Evolutionary conservation across 2,113 vertebrate genomes (phyloP).

Genomic region (Cyanoramphus novaezelandiae): DNA sequence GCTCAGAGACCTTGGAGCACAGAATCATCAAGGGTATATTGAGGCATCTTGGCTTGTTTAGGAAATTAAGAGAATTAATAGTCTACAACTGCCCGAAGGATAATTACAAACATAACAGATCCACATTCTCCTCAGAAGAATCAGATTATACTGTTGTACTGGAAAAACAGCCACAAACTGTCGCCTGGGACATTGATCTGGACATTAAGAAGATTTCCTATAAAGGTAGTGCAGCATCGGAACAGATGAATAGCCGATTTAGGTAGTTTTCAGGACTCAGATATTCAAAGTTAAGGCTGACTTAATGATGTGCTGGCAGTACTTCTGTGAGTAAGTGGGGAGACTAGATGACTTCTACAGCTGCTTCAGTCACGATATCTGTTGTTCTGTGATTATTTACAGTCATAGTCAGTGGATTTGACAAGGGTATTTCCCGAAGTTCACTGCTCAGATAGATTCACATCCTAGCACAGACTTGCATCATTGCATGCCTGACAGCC

Average conservation of each 20-base stretch:
- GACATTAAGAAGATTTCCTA: background rate
- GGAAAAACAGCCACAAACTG: background rate
- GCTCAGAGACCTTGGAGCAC: background rate
- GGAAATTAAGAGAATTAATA: background rate
- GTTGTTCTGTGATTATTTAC: conserved; percentile 18
- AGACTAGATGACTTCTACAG: background rate
- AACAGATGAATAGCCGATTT: conserved; percentile 1
- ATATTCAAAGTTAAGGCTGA: background rate
- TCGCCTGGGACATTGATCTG: background rate
- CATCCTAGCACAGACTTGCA: background rate
- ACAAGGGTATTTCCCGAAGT: background rate
- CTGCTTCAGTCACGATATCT: background rate
- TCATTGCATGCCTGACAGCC: background rate
- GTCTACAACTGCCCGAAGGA: background rate
- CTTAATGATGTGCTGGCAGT: background rate
- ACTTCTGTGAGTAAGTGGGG: background rate
- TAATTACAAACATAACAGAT: background rate
- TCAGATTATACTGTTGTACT: background rate
- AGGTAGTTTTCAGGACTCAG: background rate
- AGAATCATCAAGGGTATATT: background rate
- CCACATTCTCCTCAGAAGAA: background rate
- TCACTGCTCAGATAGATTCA: background rate
- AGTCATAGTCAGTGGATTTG: background rate
- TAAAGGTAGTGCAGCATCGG: background rate
- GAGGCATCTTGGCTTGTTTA: background rate